These are phyloP conservation scores for roundworm (Caenorhabditis elegans) DNA, from an alignment of 1,140 invertebrate species.

Conservation along the genomic window DNA sequence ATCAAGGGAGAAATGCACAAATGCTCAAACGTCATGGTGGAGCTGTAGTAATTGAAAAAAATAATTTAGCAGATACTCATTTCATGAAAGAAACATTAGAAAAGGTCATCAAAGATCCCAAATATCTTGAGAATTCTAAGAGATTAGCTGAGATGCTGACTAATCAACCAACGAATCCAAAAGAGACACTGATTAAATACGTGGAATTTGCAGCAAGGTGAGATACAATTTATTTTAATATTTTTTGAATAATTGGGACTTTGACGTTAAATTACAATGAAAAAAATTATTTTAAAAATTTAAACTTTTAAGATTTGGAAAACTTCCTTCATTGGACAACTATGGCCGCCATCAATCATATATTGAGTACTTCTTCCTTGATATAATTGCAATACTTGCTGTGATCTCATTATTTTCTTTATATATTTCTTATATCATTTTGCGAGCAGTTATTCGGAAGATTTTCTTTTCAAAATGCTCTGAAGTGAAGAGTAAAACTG, in stretches of 20 bases:
- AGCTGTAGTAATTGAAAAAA: conserved; percentile 7
- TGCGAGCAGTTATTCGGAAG: no score
- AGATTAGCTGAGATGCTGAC: conserved; percentile 8
- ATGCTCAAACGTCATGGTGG: conserved; percentile 24
- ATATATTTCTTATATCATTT: not conserved
- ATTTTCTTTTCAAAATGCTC: not conserved
- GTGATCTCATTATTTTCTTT: not conserved
- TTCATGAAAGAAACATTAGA: not conserved
- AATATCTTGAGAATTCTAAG: not conserved
- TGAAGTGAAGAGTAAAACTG: not conserved
- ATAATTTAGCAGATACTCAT: conserved; percentile 25
- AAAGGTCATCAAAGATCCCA: not conserved
- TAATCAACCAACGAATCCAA: conserved; percentile 18
- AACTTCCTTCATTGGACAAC: not conserved
- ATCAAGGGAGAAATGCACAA: conserved; percentile 41
- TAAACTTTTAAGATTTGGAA: not conserved
- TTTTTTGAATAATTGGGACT: no score
- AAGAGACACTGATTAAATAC: conserved; percentile 29
- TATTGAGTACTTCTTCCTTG: not conserved
- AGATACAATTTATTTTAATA: no score
- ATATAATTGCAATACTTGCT: not conserved
- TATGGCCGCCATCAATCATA: not conserved
- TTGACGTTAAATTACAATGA: no score
- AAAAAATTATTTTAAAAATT: not conserved
- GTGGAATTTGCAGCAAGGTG: conserved; percentile 28